Base-by-base conservation (phyloP, 2,888 invertebrate genomes). In the Hermodice carunculata region DNA sequence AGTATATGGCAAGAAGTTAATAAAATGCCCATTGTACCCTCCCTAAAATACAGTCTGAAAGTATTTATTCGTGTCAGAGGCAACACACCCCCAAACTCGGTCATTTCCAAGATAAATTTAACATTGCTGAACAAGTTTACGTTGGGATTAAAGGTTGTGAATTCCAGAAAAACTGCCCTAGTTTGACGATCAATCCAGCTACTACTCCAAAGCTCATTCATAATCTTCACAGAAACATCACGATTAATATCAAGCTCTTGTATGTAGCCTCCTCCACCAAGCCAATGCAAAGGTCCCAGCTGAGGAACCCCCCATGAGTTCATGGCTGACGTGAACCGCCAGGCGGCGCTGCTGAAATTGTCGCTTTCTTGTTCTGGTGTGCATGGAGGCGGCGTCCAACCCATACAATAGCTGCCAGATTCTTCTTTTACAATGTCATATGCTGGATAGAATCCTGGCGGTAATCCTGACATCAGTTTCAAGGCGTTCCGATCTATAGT, bases 181-280 rank as follows among this genome's bases (percentile, higher is more conserved):
- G 59, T 59, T 17, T 59, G 49, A n/a, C 59, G 59, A 44, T 59
- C 59, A 2, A 48, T 11, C 59, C 59, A 59, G 19, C n/a, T 24
- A n/a, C 49, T 19, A 1, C 34, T 28, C 24, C 49, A 49, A 5
- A 59, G 19, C 17, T 32, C 40, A 6, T 31, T 17, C 26, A 59
- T n/a, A 11, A 48, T 49, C 6, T 24, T 17, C 2, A 59, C 24
- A 3, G 59, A 59, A n/a, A 28, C 19, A 29, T 49, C 49, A 5
- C 40, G 32, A 17, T 49, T 59, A 17, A 37, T 48, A 28, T 49
- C 59, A 22, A 59, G 46, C 48, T 31, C 24, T 24, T 22, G 19
- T n/a, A 48, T 49, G 26, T 48, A 59, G 8, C 59, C 59, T 37
- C 59, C 59, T 28, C 46, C 59, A 2, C 59, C 59, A 24, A n/a